These are phyloP conservation scores for Prunella fulvescens DNA, from an alignment of 2,113 vertebrate genomes.

Conservation along the genomic window DNA sequence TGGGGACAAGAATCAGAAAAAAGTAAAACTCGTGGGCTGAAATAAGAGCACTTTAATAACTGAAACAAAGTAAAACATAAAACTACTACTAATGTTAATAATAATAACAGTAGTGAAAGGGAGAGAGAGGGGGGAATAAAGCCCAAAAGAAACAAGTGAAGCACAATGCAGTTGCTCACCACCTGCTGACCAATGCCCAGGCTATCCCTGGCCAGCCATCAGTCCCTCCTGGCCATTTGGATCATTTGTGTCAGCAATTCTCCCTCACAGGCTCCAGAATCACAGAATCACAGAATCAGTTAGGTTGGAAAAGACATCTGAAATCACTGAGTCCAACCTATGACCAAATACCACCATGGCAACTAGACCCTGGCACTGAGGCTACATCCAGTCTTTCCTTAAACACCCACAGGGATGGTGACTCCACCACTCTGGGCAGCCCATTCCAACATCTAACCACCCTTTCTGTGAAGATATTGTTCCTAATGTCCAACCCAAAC, in stretches of 20 bases:
- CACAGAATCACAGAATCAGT: neutral
- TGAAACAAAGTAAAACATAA: neutral
- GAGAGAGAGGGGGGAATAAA: neutral
- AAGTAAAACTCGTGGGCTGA: fast-evolving
- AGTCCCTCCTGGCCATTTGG: neutral
- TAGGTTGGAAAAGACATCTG: neutral
- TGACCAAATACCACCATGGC: neutral
- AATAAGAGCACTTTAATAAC: neutral
- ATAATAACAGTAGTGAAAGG: no score
- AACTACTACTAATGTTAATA: no score
- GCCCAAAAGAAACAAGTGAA: neutral
- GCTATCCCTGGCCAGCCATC: neutral
- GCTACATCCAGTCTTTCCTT: neutral
- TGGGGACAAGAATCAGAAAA: neutral
- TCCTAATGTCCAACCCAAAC: neutral
- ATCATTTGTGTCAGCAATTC: neutral
- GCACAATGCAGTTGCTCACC: neutral
- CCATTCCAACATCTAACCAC: neutral
- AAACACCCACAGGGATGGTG: neutral
- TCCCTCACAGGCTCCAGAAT: neutral
- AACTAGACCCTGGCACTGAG: neutral
- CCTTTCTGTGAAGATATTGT: neutral
- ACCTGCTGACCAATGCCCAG: neutral
- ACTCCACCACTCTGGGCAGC: neutral
- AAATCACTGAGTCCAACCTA: neutral